Conservation (phyloP, 2,888 invertebrate genomes). For the Hartigia nigra region DNA sequence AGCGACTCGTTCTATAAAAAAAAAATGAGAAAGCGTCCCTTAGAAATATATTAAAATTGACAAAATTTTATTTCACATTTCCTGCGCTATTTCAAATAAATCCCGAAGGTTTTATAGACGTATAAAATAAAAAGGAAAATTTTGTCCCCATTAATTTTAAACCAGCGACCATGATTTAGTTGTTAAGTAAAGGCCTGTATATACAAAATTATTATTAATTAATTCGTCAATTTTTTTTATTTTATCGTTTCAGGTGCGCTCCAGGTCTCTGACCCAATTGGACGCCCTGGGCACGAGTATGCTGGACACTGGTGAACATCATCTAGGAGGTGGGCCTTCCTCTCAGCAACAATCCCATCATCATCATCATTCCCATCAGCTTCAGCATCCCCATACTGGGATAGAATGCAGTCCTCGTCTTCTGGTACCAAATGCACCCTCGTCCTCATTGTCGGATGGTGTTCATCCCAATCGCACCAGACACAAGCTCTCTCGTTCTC, state of each 20-base stretch:
- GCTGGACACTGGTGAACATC: conserved; percentile 60
- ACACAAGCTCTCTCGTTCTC: conserved; percentile 72
- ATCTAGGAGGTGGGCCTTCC: conserved; percentile 47
- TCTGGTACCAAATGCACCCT: conserved; percentile 66
- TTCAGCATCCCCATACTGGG: conserved; percentile 65
- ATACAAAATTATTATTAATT: no score
- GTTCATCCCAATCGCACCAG: conserved; percentile 67
- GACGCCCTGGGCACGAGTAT: conserved; percentile 73
- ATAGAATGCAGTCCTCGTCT: conserved; percentile 65
- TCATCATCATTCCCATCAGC: conserved; percentile 58
- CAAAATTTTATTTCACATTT: not conserved
- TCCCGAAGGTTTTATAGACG: not conserved
- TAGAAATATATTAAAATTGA: not conserved
- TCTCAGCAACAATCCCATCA: conserved; percentile 36
- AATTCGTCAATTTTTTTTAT: not conserved
- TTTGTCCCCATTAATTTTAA: not conserved
- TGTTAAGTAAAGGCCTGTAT: no score
- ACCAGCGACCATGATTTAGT: not conserved
- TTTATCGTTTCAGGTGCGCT: conserved; percentile 73
- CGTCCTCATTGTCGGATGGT: conserved; percentile 53
- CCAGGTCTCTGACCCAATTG: conserved; percentile 78
- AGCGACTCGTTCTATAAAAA: not conserved
- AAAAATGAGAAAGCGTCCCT: not conserved
- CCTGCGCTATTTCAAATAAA: not conserved
- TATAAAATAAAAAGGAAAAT: not conserved